A percentile compares a stretch with the other conserved stretches of the same genome.
Evolutionary conservation across 1,140 invertebrate genomes (phyloP).

Genomic region (Sinonovacula constricta): DNA sequence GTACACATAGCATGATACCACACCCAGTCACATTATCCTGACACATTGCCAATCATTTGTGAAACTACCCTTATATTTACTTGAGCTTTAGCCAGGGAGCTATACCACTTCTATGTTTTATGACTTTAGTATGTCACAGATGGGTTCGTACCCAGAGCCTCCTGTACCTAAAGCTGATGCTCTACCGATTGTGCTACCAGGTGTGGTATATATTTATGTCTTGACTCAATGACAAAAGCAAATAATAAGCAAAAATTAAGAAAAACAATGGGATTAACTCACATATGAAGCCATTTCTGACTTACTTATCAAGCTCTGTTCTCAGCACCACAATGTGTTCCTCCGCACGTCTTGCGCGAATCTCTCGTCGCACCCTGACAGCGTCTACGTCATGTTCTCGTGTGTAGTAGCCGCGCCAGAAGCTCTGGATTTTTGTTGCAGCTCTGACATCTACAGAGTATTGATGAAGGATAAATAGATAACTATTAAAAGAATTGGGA

Average conservation of each 20-base stretch:
- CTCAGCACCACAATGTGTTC: constrained; percentile 85
- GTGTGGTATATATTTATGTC: too few relatives aligned
- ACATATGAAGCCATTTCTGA: too few relatives aligned
- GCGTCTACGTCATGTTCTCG: constrained; percentile 88
- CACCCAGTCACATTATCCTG: not conserved
- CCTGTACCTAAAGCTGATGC: not conserved
- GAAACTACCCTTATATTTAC: not conserved
- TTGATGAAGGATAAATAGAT: constrained; percentile 47
- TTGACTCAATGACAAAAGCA: too few relatives aligned
- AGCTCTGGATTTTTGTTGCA: constrained; percentile 90
- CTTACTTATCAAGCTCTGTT: constrained; percentile 82
- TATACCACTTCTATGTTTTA: not conserved
- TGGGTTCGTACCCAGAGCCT: not conserved
- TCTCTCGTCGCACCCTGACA: constrained; percentile 86
- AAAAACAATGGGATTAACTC: too few relatives aligned
- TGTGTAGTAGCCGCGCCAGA: constrained; percentile 92
- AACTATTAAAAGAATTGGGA: not conserved
- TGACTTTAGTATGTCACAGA: not conserved
- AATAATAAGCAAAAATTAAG: too few relatives aligned
- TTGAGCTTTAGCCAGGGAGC: not conserved
- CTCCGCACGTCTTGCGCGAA: constrained; percentile 88
- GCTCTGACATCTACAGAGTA: constrained; percentile 77
- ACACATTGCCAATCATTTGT: not conserved
- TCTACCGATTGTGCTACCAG: not conserved
- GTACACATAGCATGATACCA: not conserved